Conservation (phyloP, 2,797 vertebrate genomes). For the Potorous gilbertii region DNA sequence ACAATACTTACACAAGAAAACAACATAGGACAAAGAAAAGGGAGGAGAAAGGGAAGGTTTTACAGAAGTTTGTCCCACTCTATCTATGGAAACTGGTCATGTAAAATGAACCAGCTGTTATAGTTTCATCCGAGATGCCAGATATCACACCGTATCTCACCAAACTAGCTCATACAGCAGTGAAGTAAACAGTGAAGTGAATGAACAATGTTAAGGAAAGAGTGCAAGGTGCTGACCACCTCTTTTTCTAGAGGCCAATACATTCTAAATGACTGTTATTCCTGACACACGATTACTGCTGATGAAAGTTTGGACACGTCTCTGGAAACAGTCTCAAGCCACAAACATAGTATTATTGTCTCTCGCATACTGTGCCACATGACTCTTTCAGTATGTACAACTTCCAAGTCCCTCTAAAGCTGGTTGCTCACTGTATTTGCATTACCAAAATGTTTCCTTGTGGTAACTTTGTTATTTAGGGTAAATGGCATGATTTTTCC, state of each 20-base stretch:
- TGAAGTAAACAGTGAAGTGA: not conserved
- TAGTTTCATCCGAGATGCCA: not conserved
- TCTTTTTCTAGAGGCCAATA: not conserved
- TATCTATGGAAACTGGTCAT: conserved; percentile 6
- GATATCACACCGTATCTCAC: not conserved
- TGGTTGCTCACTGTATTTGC: not conserved
- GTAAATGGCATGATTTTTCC: not conserved
- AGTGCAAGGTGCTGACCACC: not conserved
- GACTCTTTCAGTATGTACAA: not conserved
- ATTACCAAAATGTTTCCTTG: not conserved
- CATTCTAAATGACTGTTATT: not conserved
- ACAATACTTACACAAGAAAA: not conserved
- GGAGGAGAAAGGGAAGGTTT: not conserved
- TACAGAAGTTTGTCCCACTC: conserved; percentile 46
- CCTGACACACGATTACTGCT: not conserved
- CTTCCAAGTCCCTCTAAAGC: not conserved
- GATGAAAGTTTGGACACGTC: conserved; percentile 5
- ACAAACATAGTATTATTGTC: conserved; percentile 6
- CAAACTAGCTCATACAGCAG: not conserved
- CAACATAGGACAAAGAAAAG: not conserved
- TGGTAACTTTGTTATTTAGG: conserved; percentile 17
- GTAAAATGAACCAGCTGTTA: conserved; percentile 21
- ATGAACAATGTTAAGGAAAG: not conserved
- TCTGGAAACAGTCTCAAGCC: conserved; percentile 32
- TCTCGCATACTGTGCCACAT: not conserved